Percentiles rank a stretch among this genome's conserved stretches.
These are phyloP conservation scores for Aproaerema taeniolella DNA, from an alignment of 2,888 invertebrate species.

Conservation along the genomic window DNA sequence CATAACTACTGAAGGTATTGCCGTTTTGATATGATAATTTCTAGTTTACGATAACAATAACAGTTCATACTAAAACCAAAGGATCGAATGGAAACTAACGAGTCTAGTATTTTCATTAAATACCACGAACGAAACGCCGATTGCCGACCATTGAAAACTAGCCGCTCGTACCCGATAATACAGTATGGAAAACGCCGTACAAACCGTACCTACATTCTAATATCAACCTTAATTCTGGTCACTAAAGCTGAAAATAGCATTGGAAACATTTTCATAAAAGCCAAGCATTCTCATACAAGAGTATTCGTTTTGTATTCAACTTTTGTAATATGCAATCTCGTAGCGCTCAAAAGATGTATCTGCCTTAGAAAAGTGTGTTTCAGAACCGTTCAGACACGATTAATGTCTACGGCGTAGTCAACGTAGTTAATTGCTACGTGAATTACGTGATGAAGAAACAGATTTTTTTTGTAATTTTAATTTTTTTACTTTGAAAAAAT, in stretches of 20 bases:
- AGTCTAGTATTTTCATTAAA: conserved; percentile 23
- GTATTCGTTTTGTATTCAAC: conserved; percentile 11
- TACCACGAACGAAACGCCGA: conserved; percentile 24
- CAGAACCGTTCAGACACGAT: not conserved
- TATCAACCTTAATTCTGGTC: not conserved
- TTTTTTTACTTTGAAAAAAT: not conserved
- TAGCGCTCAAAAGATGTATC: conserved; percentile 1
- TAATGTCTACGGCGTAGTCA: conserved; percentile 10
- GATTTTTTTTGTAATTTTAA: not conserved
- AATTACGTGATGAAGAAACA: not conserved
- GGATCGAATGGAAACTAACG: conserved; percentile 2
- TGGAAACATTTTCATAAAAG: not conserved
- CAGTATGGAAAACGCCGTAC: conserved; percentile 1
- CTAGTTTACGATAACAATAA: too few species aligned
- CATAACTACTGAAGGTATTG: too few species aligned
- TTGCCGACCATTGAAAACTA: conserved; percentile 34
- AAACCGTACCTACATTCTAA: not conserved
- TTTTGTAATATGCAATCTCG: conserved; percentile 13
- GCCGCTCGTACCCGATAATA: conserved; percentile 16
- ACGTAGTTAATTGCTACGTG: conserved; percentile 4
- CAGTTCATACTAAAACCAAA: too few species aligned
- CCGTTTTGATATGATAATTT: too few species aligned
- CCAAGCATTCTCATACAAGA: not conserved
- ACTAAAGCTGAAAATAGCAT: not conserved
- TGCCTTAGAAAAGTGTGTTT: not conserved